Evolutionary conservation across 2,113 vertebrate genomes (phyloP).

Genomic region (Gopherus flavomarginatus): DNA sequence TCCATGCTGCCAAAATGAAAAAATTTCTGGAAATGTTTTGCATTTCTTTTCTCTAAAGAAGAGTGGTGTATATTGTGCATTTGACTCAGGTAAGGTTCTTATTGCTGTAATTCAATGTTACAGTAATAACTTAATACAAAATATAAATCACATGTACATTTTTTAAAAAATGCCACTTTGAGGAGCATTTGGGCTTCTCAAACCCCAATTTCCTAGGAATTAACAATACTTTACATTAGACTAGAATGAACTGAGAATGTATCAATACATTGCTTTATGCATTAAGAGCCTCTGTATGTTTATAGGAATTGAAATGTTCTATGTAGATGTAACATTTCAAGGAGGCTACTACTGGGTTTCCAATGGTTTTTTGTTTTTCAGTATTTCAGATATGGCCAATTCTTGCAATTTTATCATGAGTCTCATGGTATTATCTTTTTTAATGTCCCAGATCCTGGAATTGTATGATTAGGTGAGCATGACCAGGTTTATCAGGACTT

Average conservation of each 20-base stretch:
- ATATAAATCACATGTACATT: not conserved
- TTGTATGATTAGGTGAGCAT: too few relatives aligned
- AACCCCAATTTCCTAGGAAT: not conserved
- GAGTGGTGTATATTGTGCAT: not conserved
- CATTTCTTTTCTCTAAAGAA: not conserved
- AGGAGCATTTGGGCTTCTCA: not conserved
- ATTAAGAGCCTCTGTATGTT: not conserved
- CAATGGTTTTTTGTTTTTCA: not conserved
- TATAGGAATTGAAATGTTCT: not conserved
- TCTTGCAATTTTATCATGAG: not conserved
- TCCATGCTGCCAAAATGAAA: accelerated
- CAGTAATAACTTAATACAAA: accelerated
- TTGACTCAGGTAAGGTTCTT: not conserved
- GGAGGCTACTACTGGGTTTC: not conserved
- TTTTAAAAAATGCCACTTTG: not conserved
- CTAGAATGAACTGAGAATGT: not conserved
- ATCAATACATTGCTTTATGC: not conserved
- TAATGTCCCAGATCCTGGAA: not conserved
- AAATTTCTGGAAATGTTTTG: accelerated
- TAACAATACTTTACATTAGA: not conserved
- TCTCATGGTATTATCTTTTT: not conserved
- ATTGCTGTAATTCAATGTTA: accelerated
- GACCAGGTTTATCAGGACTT: too few relatives aligned
- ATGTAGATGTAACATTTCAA: not conserved
- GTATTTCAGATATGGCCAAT: not conserved